Evolutionary conservation across 2,888 invertebrate species (phyloP), one percentile per base, ranked within the genome.

Genomic region (Caenorhabditis wallacei): DNA sequence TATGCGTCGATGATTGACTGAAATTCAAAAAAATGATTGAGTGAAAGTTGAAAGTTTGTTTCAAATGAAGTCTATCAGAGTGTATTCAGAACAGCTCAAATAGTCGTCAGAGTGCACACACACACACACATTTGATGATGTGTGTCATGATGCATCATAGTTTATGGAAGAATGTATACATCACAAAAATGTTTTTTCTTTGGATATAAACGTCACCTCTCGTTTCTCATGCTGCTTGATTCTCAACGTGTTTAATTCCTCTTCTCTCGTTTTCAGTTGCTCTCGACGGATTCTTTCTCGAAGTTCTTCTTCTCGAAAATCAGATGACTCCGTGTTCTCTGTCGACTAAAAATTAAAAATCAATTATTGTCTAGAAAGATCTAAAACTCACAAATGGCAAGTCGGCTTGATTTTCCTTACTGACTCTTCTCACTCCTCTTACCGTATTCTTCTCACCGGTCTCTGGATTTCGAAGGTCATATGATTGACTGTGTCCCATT

Each of bases 401-500:
- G n/a, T 71, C 66, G 7, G 68, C 72, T 40, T 78, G 71, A 43
- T 78, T 78, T 30, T 82, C 82, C 22, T 57, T 72, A 51, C 72
- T 74, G 8, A 78, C 70, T 48, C 82, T 13, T 22, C 78, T 37
- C n/a, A 82, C 78, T 24, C 82, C 82, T 61, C 72, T 30, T 2
- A 82, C 82, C 10, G 82, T 22, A 35, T 16, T 22, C 7, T 59
- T 71, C 37, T 76, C 76, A 7, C 51, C 54, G 3, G 16, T 22
- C 22, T 82, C 82, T 20, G 59, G 72, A 46, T 82, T 82, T 13
- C 54, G 51, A 10, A 82, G 63, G 24, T 82, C 78, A 46, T 82
- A 82, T 10, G 82, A 82, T 72, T 82, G 82, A 69, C 78, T 78
- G 37, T 82, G 82, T 18, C 82, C 82, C 82, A 82, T 82, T 61